These are phyloP conservation scores for Nephrotoma guestfalica DNA, from an alignment of 2,888 invertebrate genomes.

Conservation along the genomic window DNA sequence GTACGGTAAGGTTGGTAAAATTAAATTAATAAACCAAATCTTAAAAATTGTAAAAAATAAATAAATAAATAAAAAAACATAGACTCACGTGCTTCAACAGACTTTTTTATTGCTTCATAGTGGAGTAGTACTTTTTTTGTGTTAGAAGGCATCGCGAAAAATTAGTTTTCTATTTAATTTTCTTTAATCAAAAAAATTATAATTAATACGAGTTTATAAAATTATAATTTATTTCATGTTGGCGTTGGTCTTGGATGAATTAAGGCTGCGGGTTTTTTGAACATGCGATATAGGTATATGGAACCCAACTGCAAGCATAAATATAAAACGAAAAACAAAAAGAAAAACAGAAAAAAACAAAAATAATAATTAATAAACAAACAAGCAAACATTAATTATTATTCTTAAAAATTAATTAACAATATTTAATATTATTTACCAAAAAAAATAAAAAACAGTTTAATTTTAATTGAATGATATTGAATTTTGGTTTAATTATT, in stretches of 20 bases:
- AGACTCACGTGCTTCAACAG: slow-evolving; percentile 18
- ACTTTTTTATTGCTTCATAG: slow-evolving; percentile 13
- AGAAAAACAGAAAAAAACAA: slow-evolving; percentile 14
- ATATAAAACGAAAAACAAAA: slow-evolving; percentile 19
- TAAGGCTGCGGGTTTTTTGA: slow-evolving; percentile 40
- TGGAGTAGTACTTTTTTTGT: slow-evolving; percentile 8
- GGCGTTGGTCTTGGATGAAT: slow-evolving; percentile 37
- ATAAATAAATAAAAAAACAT: slow-evolving; percentile 16
- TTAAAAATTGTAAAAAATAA: slow-evolving; percentile 16
- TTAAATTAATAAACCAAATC: slow-evolving; percentile 10
- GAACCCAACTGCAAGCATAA: slow-evolving; percentile 72
- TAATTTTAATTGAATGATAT: slow-evolving; percentile 1
- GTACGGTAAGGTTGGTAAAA: neutral
- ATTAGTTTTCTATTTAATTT: slow-evolving; percentile 10
- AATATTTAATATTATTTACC: neutral
- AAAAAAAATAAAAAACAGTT: neutral
- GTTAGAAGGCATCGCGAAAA: slow-evolving; percentile 4
- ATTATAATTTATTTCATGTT: slow-evolving; percentile 21
- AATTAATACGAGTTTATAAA: neutral
- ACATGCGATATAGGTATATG: slow-evolving; percentile 81
- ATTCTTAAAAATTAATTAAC: neutral
- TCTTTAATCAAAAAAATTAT: slow-evolving; percentile 10
- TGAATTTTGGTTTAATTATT: neutral
- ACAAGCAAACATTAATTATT: neutral
- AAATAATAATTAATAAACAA: slow-evolving; percentile 1